These are phyloP conservation scores for Brachyrhaphis roseni DNA, from an alignment of 2,797 vertebrate genomes.

Conservation along the genomic window DNA sequence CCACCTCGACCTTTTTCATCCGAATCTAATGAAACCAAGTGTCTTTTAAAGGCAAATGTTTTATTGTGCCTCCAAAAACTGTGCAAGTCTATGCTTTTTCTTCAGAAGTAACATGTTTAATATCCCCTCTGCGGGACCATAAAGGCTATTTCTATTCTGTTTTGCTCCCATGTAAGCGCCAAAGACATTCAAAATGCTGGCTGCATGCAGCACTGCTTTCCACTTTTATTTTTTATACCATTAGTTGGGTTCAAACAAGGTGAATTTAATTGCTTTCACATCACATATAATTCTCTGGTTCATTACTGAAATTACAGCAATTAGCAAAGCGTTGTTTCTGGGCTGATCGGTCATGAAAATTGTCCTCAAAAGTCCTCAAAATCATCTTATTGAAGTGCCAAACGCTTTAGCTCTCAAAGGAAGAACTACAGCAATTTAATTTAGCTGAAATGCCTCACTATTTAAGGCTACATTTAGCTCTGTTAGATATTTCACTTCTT, in stretches of 20 bases:
- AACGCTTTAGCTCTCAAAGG: neutral
- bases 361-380: neutral
- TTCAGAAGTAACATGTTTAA: neutral
- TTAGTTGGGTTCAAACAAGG: conserved; percentile 4
- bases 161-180: conserved; percentile 6
- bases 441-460: neutral
- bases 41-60: neutral
- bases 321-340: neutral
- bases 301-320: neutral
- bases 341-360: neutral
- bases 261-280: conserved; percentile 1
- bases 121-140: too few relatives aligned
- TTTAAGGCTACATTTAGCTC: neutral
- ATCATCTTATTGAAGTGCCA: neutral
- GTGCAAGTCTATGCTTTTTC: neutral
- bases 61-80: neutral
- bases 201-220: neutral
- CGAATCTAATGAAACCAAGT: neutral
- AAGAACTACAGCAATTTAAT: neutral
- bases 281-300: neutral
- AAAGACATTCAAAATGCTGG: neutral
- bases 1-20: neutral
- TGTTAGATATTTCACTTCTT: neutral
- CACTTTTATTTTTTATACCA: neutral
- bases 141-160: too few relatives aligned